Base-by-base conservation (phyloP, 2,888 invertebrate species). In the Phorcus lineatus region DNA sequence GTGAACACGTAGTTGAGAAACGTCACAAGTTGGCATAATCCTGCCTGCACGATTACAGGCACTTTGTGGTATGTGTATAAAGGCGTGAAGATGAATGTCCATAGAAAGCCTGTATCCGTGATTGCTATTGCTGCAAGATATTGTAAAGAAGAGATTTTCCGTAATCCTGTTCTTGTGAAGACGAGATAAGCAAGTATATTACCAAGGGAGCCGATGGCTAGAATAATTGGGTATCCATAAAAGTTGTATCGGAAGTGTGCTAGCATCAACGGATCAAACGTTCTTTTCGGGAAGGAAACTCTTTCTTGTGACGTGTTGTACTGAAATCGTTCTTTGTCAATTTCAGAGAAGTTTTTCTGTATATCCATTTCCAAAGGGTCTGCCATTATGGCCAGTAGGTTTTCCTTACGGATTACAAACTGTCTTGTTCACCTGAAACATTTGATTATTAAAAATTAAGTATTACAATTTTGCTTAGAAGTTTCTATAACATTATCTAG, bases 61-160 rank as follows among this genome's bases (percentile, higher is more conserved):
- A 88, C 57, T 16, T 84, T 77, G 70, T 84, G 82, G 31, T 81
- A 80, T 1, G 17, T 22, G 31, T 79, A 81, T 19, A 88, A 52
- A 28, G 84, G 82, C 0, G 77, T 76, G 6, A 87, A 82, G 62
- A 96, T 94, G 1, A 96, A 93, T 17, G 95, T 95, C 0, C 95
- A 86, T 16, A 97, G 93, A 87, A 96, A 96, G 0, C 96, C 94
- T 0, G 96, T 96, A 92, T 97, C 97, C 82, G 96, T 96, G 0
- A 96, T 92, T 0, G 96, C 96, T 75, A 97, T 92, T 0, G 96
- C 96, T 0, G 96, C 95, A 83, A 97, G 93, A 91, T 97, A 97
- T 86, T 95, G 95, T 80, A 96, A 96, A 0, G 96, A 96, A 0
- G 97, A 96, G n/a, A 96, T 95, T 74, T 95, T 94, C 28, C 95